Conservation (phyloP, 64 coral and sea anemone genomes). For the Catalaphyllia jardinei region DNA sequence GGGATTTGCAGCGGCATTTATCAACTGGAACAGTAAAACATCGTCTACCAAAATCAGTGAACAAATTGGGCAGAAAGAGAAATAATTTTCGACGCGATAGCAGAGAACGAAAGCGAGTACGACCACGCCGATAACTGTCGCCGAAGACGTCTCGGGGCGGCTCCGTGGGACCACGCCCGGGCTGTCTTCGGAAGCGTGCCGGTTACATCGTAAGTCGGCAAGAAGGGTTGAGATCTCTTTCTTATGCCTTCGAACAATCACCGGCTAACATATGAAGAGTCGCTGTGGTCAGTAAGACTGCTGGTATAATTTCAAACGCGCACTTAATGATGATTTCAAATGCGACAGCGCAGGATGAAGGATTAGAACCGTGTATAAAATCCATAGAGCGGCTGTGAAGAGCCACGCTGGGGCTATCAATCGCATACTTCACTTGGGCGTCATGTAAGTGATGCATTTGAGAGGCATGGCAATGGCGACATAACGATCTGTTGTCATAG, state of each 20-base stretch:
- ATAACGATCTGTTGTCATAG: not conserved
- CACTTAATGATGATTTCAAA: not conserved
- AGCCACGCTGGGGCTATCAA: not conserved
- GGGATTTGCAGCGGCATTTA: constrained; percentile 13
- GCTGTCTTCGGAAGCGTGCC: not conserved
- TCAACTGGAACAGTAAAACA: not conserved
- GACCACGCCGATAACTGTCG: not conserved
- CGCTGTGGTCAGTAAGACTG: not conserved
- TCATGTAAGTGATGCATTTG: not conserved
- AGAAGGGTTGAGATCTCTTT: constrained; percentile 6
- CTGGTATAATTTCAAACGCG: not conserved
- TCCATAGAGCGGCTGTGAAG: not conserved
- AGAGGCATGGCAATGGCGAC: constrained; percentile 3
- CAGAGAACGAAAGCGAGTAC: not conserved
- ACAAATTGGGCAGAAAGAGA: not conserved
- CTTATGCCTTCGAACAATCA: constrained; percentile 8
- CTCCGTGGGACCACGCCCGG: not conserved
- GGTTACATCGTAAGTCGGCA: not conserved
- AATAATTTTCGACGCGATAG: not conserved
- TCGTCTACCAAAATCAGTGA: not conserved
- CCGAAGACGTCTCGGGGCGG: not conserved
- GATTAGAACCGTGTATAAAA: not conserved
- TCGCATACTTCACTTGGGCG: not conserved
- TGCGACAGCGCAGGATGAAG: not conserved
- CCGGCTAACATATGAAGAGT: not conserved